Conservation (phyloP, 2,113 vertebrate species). For the Danionella cerebrum region DNA sequence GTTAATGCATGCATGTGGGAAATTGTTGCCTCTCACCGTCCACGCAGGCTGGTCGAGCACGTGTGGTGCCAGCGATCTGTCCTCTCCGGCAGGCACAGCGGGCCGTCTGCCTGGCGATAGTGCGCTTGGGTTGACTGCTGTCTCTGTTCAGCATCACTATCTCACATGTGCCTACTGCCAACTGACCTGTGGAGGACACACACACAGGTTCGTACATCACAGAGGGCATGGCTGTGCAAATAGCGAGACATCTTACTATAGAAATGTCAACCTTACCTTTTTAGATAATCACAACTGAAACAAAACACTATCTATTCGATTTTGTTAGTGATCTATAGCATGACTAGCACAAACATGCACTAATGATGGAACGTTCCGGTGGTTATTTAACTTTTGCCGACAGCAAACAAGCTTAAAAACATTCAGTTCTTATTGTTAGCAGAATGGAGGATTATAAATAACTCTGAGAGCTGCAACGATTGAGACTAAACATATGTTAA, state of each 20-base stretch:
- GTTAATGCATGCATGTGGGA: background rate
- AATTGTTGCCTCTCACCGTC: conserved; percentile 57
- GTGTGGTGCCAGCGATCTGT: conserved; percentile 75
- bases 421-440: too few species aligned
- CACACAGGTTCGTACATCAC: background rate
- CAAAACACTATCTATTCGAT: too few species aligned
- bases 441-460: too few species aligned
- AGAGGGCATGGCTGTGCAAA: background rate
- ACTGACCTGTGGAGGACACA: conserved; percentile 62
- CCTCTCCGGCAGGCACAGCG: conserved; percentile 75
- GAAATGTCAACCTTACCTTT: background rate
- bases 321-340: too few species aligned
- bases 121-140: conserved; percentile 70
- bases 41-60: conserved; percentile 72
- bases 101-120: conserved; percentile 74
- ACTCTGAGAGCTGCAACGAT: too few species aligned
- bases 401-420: too few species aligned
- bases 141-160: conserved; percentile 77
- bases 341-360: too few species aligned
- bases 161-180: conserved; percentile 75
- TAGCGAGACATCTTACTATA: background rate
- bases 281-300: too few species aligned
- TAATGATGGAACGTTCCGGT: too few species aligned
- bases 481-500: too few species aligned
- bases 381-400: too few species aligned